Percentiles rank a stretch among this genome's conserved stretches.
These are phyloP conservation scores for Microplitis mediator DNA, from an alignment of 1,140 invertebrate genomes.

Conservation along the genomic window DNA sequence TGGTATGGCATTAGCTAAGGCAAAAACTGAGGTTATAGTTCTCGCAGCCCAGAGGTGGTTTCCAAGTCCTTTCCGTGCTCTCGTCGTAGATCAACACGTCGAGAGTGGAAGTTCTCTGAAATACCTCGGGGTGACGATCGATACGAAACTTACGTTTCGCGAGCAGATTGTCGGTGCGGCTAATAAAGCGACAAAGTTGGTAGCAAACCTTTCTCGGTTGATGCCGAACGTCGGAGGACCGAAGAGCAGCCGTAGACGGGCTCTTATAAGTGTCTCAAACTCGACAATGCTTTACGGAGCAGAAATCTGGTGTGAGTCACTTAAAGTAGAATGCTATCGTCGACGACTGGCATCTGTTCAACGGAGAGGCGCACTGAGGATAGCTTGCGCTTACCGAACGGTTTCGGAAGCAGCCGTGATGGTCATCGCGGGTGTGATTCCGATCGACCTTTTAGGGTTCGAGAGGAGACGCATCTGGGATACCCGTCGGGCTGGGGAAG, in stretches of 20 bases:
- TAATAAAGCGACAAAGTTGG: slow-evolving; percentile 22
- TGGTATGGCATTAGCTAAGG: too few species aligned
- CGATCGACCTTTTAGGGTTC: slow-evolving; percentile 35
- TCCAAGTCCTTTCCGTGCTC: neutral
- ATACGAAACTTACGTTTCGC: slow-evolving; percentile 24
- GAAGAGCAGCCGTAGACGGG: slow-evolving; percentile 24
- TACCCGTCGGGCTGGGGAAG: slow-evolving; percentile 21
- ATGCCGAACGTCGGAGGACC: slow-evolving; percentile 41
- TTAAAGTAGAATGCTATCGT: slow-evolving; percentile 28
- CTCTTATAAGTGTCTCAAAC: slow-evolving; percentile 29
- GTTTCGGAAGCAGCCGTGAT: slow-evolving; percentile 13
- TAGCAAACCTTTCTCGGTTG: slow-evolving; percentile 28
- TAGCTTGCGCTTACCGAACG: neutral
- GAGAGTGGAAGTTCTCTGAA: slow-evolving; percentile 13
- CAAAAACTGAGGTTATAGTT: too few species aligned
- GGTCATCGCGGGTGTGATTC: slow-evolving; percentile 17
- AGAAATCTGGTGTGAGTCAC: slow-evolving; percentile 33
- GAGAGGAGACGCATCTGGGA: slow-evolving; percentile 31
- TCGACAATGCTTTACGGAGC: slow-evolving; percentile 37
- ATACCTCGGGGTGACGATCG: slow-evolving; percentile 36
- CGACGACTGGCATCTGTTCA: slow-evolving; percentile 30
- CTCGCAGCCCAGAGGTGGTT: neutral
- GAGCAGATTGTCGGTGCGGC: slow-evolving; percentile 26
- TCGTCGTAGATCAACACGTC: neutral
- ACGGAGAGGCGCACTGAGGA: neutral